Conservation (phyloP, 2,797 vertebrate genomes). For the Sciurus vulgaris region DNA sequence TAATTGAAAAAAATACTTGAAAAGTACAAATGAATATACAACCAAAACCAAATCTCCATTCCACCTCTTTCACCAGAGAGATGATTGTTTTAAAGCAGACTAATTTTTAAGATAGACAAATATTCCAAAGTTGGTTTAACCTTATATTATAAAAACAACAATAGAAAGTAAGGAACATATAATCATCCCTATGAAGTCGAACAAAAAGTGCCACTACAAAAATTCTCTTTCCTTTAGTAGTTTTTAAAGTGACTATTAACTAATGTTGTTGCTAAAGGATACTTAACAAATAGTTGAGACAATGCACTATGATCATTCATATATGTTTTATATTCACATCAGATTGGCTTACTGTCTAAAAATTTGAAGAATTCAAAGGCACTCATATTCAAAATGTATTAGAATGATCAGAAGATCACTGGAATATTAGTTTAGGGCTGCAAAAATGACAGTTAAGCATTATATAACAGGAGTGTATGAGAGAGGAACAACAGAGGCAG, state of each 20-base stretch:
- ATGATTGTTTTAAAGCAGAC: slow-evolving; percentile 39
- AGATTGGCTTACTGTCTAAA: slow-evolving; percentile 36
- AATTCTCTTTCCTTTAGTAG: not conserved
- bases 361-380: slow-evolving; percentile 13
- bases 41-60: slow-evolving; percentile 9
- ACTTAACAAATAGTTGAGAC: not conserved
- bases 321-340: not conserved
- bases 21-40: not conserved
- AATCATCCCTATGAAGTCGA: not conserved
- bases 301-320: not conserved
- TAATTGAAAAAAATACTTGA: not conserved
- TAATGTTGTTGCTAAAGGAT: not conserved
- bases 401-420: slow-evolving; percentile 9
- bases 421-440: not conserved
- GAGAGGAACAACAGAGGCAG: not conserved
- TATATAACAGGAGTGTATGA: not conserved
- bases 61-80: not conserved
- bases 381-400: not conserved
- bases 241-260: not conserved
- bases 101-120: slow-evolving; percentile 1
- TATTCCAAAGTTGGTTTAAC: slow-evolving; percentile 14
- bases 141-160: slow-evolving; percentile 45
- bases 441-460: not conserved
- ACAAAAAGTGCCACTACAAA: not conserved
- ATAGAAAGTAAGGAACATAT: not conserved